Evolutionary conservation across 2,888 invertebrate species (phyloP).

Genomic region (Smittia aterrima): DNA sequence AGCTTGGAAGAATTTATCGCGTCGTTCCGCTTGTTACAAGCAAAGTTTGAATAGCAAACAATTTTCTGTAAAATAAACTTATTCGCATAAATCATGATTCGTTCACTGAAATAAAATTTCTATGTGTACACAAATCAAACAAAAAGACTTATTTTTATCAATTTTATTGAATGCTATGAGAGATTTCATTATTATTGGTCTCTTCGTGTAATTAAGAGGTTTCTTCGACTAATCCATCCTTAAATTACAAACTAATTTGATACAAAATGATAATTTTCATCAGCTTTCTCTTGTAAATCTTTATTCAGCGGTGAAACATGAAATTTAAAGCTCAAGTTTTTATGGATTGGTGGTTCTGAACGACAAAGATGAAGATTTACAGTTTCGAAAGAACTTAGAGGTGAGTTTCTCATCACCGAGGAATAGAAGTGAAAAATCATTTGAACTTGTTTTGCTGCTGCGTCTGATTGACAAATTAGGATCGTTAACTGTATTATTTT

Average conservation of each 20-base stretch:
- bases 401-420: too few relatives aligned
- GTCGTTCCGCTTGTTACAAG: too few relatives aligned
- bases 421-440: too few relatives aligned
- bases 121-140: too few relatives aligned
- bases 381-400: too few relatives aligned
- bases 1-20: too few relatives aligned
- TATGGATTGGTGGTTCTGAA: background rate
- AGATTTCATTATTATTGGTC: constrained; percentile 23
- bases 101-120: too few relatives aligned
- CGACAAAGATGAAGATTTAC: too few relatives aligned
- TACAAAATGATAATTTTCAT: background rate
- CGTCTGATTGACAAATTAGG: background rate
- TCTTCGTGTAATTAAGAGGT: constrained; percentile 32
- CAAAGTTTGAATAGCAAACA: too few relatives aligned
- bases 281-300: background rate
- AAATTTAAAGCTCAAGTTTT: constrained; percentile 1
- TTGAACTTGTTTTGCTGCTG: background rate
- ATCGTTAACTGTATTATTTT: background rate
- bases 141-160: too few relatives aligned
- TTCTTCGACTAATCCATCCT: background rate
- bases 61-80: too few relatives aligned
- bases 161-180: background rate
- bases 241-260: background rate
- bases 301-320: constrained; percentile 1
- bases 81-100: too few relatives aligned